phyloP scores from a whole-genome alignment of 2,113 vertebrate species.

The Boleophthalmus pectinirostris region DNA sequence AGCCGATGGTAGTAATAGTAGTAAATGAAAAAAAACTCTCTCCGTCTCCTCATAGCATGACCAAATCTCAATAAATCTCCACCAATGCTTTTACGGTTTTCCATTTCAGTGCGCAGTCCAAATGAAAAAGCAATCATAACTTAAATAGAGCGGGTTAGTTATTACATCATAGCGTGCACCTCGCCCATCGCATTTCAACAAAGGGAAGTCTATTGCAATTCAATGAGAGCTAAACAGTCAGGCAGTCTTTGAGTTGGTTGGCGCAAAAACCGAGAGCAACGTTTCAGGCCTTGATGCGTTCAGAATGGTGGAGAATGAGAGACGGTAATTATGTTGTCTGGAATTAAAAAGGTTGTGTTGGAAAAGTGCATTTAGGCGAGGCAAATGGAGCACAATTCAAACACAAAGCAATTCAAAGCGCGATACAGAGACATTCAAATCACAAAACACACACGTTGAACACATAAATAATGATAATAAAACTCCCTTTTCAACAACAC shows the following conservation, averaged over 20 bases:
- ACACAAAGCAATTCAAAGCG: too few relatives aligned
- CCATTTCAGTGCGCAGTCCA: conserved; percentile 16
- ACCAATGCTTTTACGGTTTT: conserved; percentile 39
- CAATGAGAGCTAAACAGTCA: conserved; percentile 17
- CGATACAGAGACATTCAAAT: too few relatives aligned
- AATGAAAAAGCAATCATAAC: conserved; percentile 18
- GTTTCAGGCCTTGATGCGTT: not conserved
- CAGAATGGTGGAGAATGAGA: not conserved
- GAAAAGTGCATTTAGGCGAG: not conserved
- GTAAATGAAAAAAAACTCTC: conserved; percentile 18
- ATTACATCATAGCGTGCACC: conserved; percentile 24
- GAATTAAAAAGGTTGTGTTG: not conserved
- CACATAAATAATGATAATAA: too few relatives aligned
- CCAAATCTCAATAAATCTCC: conserved; percentile 45
- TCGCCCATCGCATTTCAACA: conserved; percentile 24
- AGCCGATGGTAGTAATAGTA: conserved; percentile 31
- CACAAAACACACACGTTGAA: too few relatives aligned
- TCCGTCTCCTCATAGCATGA: conserved; percentile 29
- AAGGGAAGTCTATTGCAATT: conserved; percentile 21
- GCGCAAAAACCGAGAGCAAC: not conserved
- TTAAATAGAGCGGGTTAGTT: conserved; percentile 38
- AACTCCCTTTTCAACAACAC: too few relatives aligned
- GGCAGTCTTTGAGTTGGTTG: not conserved
- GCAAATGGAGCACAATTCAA: too few relatives aligned
- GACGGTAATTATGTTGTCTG: not conserved